Evolutionary conservation across 2,888 invertebrate species (phyloP), one percentile per base, ranked within the genome.

Genomic region (Chymomyza caudatula): DNA sequence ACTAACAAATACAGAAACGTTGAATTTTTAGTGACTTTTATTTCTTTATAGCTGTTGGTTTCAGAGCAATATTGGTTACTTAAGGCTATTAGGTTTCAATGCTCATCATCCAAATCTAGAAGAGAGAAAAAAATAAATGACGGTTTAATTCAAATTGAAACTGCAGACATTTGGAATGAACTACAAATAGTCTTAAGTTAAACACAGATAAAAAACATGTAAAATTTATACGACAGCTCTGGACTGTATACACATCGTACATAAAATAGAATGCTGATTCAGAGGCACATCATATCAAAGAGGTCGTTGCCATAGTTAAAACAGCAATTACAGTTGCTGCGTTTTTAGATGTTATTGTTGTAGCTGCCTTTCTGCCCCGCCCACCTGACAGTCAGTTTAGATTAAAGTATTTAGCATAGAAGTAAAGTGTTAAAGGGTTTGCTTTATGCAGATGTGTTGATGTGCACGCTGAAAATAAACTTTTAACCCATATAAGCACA

Each of bases 401-500:
- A 53, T 53, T 53, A 53, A 25, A 53, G 29, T 25, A n/a, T 53
- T 53, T 53, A 29, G 25, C n/a, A 72, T 65, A 66, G 65, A 74
- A 72, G 72, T 67, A 20, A 15, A 53, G 59, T 57, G 56, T 2
- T 19, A 8, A 17, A 20, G 19, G 62, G 13, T 1, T 1, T 11
- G 4, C 15, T 4, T 15, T 47, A 15, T 22, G 17, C 19, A 20
- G 13, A 15, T 25, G 5, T n/a, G 29, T 60, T 25, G 29, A 47
- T 22, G 17, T 11, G 51, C 42, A 64, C 4, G 20, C 8, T 76
- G 67, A 72, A 85, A 74, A 76, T 65, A 74, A 73, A 79, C 65
- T 56, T 25, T 65, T 72, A 69, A 67, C 61, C 56, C 71, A 65
- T 68, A 74, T 82, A 72, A 67, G 54, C 56, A 60, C 70, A 79